These are phyloP conservation scores for Cyprinodon diabolis DNA, from an alignment of 2,797 vertebrate species.

Conservation along the genomic window DNA sequence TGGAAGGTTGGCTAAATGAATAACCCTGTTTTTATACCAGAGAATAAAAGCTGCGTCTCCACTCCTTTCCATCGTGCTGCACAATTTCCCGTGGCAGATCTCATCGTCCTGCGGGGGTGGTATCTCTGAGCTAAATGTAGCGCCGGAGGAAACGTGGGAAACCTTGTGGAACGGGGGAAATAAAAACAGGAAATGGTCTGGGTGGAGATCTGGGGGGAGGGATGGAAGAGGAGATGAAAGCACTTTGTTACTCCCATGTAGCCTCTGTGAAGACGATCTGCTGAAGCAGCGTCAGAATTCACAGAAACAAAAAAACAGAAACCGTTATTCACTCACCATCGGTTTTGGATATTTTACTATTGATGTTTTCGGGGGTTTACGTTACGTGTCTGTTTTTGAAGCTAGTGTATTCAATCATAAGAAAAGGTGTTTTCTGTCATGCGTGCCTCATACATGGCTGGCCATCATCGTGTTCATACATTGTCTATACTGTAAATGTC, in stretches of 20 bases:
- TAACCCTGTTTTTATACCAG: conserved; percentile 44
- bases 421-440: conserved; percentile 34
- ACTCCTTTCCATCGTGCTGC: conserved; percentile 17
- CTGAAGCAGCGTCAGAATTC: conserved; percentile 13
- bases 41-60: conserved; percentile 34
- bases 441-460: conserved; percentile 50
- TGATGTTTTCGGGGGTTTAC: conserved; percentile 21
- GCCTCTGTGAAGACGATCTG: conserved; percentile 50
- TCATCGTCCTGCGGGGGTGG: conserved; percentile 10
- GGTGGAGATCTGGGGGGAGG: not conserved
- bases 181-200: conserved; percentile 52
- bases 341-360: conserved; percentile 38
- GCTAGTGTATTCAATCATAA: conserved; percentile 37
- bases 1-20: conserved; percentile 15
- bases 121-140: conserved; percentile 58
- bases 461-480: conserved; percentile 50
- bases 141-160: conserved; percentile 29
- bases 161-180: conserved; percentile 13
- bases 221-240: conserved; percentile 51
- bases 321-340: conserved; percentile 28
- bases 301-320: conserved; percentile 14
- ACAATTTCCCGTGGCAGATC: conserved; percentile 8
- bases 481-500: conserved; percentile 51
- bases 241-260: conserved; percentile 71
- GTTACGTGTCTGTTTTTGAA: conserved; percentile 30